These are phyloP conservation scores for Tapera naevia DNA, from an alignment of 2,797 vertebrate species.

Conservation along the genomic window DNA sequence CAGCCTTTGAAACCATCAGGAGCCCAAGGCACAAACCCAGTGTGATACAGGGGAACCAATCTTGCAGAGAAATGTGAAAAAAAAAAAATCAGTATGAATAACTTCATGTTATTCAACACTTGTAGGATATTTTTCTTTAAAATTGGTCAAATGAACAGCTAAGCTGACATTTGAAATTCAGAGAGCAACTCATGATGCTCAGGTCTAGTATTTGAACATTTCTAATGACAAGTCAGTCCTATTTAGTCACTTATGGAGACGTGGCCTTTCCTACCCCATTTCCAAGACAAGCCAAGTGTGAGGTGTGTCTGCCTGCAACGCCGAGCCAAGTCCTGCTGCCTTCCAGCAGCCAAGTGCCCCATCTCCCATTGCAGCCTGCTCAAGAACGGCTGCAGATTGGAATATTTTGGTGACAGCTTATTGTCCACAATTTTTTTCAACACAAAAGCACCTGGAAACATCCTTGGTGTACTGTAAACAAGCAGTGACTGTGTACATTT, in stretches of 20 bases:
- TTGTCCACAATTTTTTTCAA: neutral
- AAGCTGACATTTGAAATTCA: neutral
- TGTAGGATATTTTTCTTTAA: neutral
- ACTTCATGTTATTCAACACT: neutral
- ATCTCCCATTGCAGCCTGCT: neutral
- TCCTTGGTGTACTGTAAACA: constrained; percentile 9
- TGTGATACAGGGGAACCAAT: rapidly evolving
- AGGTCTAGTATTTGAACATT: neutral
- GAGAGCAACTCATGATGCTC: neutral
- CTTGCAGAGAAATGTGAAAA: neutral
- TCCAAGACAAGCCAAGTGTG: neutral
- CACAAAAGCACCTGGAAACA: neutral
- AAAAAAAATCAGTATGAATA: neutral
- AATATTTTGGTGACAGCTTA: neutral
- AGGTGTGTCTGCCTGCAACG: neutral
- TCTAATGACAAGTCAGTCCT: neutral
- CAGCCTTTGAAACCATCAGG: rapidly evolving
- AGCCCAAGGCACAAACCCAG: neutral
- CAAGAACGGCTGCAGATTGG: neutral
- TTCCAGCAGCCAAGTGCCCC: neutral
- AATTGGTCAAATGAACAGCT: neutral
- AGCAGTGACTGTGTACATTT: constrained; percentile 26
- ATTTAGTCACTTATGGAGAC: neutral
- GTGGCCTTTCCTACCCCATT: neutral
- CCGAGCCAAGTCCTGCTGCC: neutral